phyloP scores from a whole-genome alignment of 2,888 invertebrate species.

The Volucella inflata region DNA sequence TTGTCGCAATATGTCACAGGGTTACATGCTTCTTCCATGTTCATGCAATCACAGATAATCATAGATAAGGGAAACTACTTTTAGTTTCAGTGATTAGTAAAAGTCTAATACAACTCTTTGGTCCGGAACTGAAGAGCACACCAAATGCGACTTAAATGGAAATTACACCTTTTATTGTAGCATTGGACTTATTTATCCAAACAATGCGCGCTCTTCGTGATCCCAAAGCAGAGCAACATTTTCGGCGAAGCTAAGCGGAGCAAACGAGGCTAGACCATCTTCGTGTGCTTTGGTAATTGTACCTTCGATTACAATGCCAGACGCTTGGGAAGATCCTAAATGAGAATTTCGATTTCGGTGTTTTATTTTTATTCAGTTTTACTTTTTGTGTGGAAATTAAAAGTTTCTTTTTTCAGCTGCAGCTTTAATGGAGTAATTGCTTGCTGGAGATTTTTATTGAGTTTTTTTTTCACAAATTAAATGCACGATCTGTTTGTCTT shows the following conservation, averaged over 20 bases:
- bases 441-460: slow-evolving; percentile 7
- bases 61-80: slow-evolving; percentile 53
- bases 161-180: slow-evolving; percentile 71
- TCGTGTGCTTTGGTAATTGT: slow-evolving; percentile 55
- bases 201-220: slow-evolving; percentile 65
- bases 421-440: slow-evolving; percentile 56
- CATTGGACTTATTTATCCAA: slow-evolving; percentile 47
- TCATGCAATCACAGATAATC: slow-evolving; percentile 61
- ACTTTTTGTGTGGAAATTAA: slow-evolving; percentile 55
- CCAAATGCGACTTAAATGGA: slow-evolving; percentile 47
- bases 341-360: slow-evolving; percentile 54
- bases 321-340: slow-evolving; percentile 54
- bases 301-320: slow-evolving; percentile 38
- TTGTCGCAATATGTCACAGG: slow-evolving; percentile 68
- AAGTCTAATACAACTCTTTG: slow-evolving; percentile 28
- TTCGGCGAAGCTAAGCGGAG: slow-evolving; percentile 59
- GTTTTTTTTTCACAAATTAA: slow-evolving; percentile 42
- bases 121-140: slow-evolving; percentile 26
- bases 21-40: slow-evolving; percentile 57
- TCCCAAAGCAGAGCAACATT: slow-evolving; percentile 54
- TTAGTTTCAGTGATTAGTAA: slow-evolving; percentile 44
- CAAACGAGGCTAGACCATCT: slow-evolving; percentile 39
- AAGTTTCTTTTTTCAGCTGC: slow-evolving; percentile 60
- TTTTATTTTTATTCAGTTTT: background rate
- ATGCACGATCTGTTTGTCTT: slow-evolving; percentile 68